Base-by-base conservation (phyloP, 2,113 vertebrate genomes). In the Casuarius casuarius region DNA sequence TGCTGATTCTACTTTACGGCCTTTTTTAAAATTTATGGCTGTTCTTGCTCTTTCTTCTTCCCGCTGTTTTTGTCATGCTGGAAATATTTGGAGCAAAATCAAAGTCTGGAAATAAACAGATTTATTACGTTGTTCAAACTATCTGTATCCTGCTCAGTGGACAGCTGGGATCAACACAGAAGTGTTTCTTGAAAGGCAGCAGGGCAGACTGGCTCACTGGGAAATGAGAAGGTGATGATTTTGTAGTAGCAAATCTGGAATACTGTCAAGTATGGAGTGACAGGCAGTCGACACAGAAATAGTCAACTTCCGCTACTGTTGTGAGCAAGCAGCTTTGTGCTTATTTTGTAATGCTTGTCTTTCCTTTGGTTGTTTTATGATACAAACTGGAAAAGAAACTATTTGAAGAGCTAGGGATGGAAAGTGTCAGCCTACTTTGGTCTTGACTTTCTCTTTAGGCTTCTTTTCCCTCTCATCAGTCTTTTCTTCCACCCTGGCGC, bases 31-130 rank as follows among this genome's bases (percentile, higher is more conserved):
- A 90, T 96, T 95, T 95, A 92, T 93, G 75, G 35, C 66, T 87
- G 52, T 81, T 93, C 63, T 79, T 89, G 75, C 22, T 95, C 68
- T 88, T 90, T 33, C 28, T 21, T 75, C 51, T 75, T 94, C 80
- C 65, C 31, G 3, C 9, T 93, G 3, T 81, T 93, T 96, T 93
- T 89, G 88, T 96, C 92, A 96, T 94, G 86, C 92, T 95, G 62
- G 75, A 96, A 96, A 63, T 95, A 96, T 95, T 97, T 97, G 92
- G 92, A 91, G 46, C 38, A 70, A 89, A 89, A 87, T 73, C 94
- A 94, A 79, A n/a, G 67, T 82, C 67, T 95, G 65, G 56, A 91
- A 94, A 82, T 84, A 68, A 52, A 51, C 70, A 94, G 70, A 96
- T 95, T 70, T 95, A 76, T 93, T 94, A 66, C 13, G 31, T 8